Conservation (phyloP, 2,888 invertebrate genomes). For the Gymnocheta viridis region DNA sequence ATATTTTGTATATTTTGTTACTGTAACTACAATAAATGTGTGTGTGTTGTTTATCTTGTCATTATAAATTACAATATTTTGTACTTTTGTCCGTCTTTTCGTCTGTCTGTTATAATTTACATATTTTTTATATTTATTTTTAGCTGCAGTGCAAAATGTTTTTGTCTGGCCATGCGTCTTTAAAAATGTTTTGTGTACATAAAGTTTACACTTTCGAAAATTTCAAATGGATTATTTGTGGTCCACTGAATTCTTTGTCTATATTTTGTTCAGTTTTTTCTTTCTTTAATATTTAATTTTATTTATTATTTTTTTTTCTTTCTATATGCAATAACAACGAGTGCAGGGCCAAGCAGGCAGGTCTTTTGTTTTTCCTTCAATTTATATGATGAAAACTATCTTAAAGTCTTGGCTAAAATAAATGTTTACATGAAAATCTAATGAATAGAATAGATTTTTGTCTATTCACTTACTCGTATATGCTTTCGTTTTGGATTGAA, state of each 20-base stretch:
- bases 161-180: slow-evolving; percentile 3
- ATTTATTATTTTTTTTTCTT: background rate
- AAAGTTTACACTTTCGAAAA: slow-evolving; percentile 61
- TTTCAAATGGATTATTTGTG: slow-evolving; percentile 68
- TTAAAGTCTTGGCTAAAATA: slow-evolving; percentile 36
- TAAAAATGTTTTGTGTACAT: slow-evolving; percentile 22
- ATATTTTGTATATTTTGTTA: slow-evolving; percentile 15
- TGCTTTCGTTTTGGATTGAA: background rate
- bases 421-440: slow-evolving; percentile 37
- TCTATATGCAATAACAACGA: slow-evolving; percentile 12
- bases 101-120: slow-evolving; percentile 17
- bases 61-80: slow-evolving; percentile 15
- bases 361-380: slow-evolving; percentile 24
- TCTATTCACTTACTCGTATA: slow-evolving; percentile 4
- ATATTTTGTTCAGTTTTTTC: slow-evolving; percentile 13
- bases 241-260: slow-evolving; percentile 66
- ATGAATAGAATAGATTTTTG: slow-evolving; percentile 19
- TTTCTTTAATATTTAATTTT: background rate
- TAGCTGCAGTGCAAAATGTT: slow-evolving; percentile 1
- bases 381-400: slow-evolving; percentile 36
- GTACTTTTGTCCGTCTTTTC: slow-evolving; percentile 2
- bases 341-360: background rate
- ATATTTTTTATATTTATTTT: slow-evolving; percentile 10
- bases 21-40: slow-evolving; percentile 13
- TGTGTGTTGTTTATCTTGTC: slow-evolving; percentile 28